Evolutionary conservation across 2,113 vertebrate genomes (phyloP).

Genomic region (Vulpes ferrilata): DNA sequence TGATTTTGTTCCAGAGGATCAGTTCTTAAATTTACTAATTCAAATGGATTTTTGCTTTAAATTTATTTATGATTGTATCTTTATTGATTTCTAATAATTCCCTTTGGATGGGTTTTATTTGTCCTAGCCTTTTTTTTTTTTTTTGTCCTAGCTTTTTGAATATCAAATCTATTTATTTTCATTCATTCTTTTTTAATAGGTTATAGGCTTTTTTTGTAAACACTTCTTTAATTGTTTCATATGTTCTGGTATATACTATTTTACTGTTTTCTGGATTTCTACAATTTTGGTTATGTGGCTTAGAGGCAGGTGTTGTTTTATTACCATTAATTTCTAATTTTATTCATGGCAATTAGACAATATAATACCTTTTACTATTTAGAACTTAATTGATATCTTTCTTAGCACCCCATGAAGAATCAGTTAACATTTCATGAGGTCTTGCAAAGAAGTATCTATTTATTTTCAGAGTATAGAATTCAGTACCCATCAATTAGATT

Average conservation of each 20-base stretch:
- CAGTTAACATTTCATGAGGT: not conserved
- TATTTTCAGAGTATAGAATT: conserved; percentile 30
- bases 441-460: conserved; percentile 19
- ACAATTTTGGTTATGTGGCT: conserved; percentile 27
- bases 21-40: not conserved
- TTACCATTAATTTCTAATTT: not conserved
- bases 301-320: not conserved
- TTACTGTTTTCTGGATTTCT: conserved; percentile 9
- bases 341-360: not conserved
- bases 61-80: not conserved
- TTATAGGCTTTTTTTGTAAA: not conserved
- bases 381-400: conserved; percentile 35
- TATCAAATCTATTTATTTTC: not conserved
- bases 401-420: not conserved
- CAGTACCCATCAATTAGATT: not conserved
- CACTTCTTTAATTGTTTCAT: not conserved
- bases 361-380: not conserved
- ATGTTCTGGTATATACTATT: not conserved
- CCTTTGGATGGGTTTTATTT: not conserved
- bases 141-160: not conserved
- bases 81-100: not conserved
- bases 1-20: not conserved
- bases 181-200: not conserved
- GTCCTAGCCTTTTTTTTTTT: not conserved
- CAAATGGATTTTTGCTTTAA: not conserved